Evolutionary conservation across 2,888 invertebrate genomes (phyloP).

Genomic region (Philopedon plagiatum): DNA sequence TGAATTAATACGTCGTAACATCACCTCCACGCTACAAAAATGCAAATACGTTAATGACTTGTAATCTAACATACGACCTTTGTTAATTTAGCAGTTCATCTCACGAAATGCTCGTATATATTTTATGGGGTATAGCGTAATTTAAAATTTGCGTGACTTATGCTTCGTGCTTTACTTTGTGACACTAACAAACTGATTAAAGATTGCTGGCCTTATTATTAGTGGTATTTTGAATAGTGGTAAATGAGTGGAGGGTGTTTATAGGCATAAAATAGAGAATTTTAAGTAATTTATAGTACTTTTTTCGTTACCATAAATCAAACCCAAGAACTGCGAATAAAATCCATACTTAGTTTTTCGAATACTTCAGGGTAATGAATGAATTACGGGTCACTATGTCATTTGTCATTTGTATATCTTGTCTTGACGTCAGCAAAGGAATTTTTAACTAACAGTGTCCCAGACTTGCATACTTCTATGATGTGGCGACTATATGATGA

Average conservation of each 20-base stretch:
- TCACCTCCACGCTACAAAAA: constrained; percentile 4
- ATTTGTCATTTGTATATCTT: too few species aligned
- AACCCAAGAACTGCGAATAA: too few species aligned
- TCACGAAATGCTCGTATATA: constrained; percentile 53
- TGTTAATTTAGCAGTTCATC: constrained; percentile 40
- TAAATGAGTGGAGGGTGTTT: constrained; percentile 1
- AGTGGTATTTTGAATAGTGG: not conserved
- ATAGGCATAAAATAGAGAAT: not conserved
- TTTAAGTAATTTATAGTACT: not conserved
- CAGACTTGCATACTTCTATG: too few species aligned
- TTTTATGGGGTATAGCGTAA: constrained; percentile 47
- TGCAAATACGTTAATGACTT: constrained; percentile 37
- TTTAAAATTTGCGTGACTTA: constrained; percentile 52
- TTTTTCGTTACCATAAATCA: too few species aligned
- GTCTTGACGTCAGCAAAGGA: too few species aligned
- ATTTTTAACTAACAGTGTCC: too few species aligned
- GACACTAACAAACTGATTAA: constrained; percentile 52
- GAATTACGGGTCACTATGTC: too few species aligned
- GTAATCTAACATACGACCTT: constrained; percentile 24
- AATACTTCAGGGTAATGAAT: too few species aligned
- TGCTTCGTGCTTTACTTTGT: constrained; percentile 42
- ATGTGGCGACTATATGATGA: too few species aligned
- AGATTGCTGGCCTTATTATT: constrained; percentile 47
- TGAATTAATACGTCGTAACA: constrained; percentile 6
- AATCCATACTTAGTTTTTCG: too few species aligned